These are phyloP conservation scores for Drosophila gunungcola DNA, from an alignment of 1,140 invertebrate species.

Conservation along the genomic window DNA sequence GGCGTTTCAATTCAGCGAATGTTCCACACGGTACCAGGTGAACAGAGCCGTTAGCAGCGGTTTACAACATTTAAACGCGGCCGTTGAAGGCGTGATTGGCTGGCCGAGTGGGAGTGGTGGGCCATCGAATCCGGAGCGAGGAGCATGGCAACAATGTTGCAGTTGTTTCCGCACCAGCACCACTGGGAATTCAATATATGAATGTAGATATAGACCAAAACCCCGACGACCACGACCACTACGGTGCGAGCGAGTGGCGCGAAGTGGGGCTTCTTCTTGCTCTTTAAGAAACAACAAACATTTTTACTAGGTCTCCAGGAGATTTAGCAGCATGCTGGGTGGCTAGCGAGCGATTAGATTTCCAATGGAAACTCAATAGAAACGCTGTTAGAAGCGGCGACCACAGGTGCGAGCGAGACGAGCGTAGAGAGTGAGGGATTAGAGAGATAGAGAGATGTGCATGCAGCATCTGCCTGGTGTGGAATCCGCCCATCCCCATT, in stretches of 20 bases:
- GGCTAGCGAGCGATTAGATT: slow-evolving; percentile 72
- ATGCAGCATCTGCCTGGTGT: slow-evolving; percentile 14
- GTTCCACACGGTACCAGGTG: slow-evolving; percentile 83
- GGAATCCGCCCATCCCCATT: background rate
- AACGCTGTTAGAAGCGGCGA: slow-evolving; percentile 70
- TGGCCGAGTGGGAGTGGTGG: slow-evolving; percentile 37
- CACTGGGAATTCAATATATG: background rate
- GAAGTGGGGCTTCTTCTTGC: slow-evolving; percentile 75
- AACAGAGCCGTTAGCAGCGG: slow-evolving; percentile 54
- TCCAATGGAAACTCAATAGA: slow-evolving; percentile 82
- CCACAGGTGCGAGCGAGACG: slow-evolving; percentile 70
- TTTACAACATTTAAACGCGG: slow-evolving; percentile 74
- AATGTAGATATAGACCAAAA: background rate
- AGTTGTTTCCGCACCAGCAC: slow-evolving; percentile 24
- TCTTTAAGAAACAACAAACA: slow-evolving; percentile 84
- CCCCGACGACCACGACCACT: background rate
- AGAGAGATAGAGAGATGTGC: slow-evolving; percentile 40
- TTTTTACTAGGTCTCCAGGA: slow-evolving; percentile 82
- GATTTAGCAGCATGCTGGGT: slow-evolving; percentile 68
- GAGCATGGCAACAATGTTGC: slow-evolving; percentile 67
- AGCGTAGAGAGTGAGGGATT: slow-evolving; percentile 49
- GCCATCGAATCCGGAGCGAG: slow-evolving; percentile 39
- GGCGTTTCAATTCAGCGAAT: slow-evolving; percentile 84
- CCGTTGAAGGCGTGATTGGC: slow-evolving; percentile 75
- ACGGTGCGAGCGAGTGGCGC: slow-evolving; percentile 22